phyloP scores from a whole-genome alignment of 2,797 vertebrate species.

The Enoplosus armatus region DNA sequence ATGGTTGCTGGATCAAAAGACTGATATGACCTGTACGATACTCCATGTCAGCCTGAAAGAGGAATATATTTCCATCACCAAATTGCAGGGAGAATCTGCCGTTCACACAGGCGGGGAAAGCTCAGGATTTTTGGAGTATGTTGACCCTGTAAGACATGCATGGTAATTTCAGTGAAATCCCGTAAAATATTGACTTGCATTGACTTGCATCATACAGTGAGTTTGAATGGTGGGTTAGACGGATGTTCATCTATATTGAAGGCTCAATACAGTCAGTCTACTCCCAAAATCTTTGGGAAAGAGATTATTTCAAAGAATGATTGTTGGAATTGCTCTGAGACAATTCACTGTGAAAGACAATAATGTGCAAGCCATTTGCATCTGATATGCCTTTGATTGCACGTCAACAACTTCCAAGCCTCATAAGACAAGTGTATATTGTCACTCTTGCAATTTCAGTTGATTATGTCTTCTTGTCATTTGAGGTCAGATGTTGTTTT shows the following conservation, averaged over 20 bases:
- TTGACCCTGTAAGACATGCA: conserved; percentile 76
- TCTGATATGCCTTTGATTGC: conserved; percentile 20
- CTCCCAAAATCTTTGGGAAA: conserved; percentile 35
- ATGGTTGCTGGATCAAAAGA: conserved; percentile 82
- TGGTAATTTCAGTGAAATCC: conserved; percentile 79
- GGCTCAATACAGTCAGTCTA: conserved; percentile 51
- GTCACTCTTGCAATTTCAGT: neutral
- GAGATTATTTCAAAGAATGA: conserved; percentile 59
- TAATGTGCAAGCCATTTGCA: neutral
- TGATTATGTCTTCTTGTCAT: neutral
- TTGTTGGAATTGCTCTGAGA: conserved; percentile 19
- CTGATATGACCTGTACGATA: conserved; percentile 78
- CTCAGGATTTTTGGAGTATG: conserved; percentile 53
- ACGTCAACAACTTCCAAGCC: neutral
- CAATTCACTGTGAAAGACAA: conserved; percentile 8
- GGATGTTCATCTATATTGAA: conserved; percentile 67
- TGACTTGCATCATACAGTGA: conserved; percentile 80
- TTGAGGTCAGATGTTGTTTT: neutral
- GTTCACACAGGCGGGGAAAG: conserved; percentile 53
- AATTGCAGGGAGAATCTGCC: conserved; percentile 50
- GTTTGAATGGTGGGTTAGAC: conserved; percentile 61
- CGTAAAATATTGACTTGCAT: conserved; percentile 80
- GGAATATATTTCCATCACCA: conserved; percentile 76
- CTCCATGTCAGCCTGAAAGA: conserved; percentile 69
- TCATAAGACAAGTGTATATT: neutral